These are phyloP conservation scores for Psittacula derbiana DNA, from an alignment of 2,797 vertebrate species.

Conservation along the genomic window DNA sequence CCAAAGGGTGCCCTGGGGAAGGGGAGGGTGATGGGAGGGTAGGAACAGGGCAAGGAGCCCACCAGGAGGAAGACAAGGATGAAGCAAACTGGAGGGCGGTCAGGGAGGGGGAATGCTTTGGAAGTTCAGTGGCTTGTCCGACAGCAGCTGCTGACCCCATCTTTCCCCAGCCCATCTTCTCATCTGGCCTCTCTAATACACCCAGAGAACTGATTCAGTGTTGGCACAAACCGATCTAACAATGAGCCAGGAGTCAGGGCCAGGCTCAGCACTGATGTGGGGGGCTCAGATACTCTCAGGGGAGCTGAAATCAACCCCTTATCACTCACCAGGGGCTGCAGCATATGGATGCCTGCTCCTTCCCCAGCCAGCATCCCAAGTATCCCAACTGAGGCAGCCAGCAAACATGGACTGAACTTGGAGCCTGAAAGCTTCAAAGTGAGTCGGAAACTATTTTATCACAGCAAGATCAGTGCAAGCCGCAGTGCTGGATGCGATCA, in stretches of 20 bases:
- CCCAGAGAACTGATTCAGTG: neutral
- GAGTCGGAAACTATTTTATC: slow-evolving; percentile 69
- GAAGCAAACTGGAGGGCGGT: neutral
- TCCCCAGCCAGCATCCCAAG: slow-evolving; percentile 14
- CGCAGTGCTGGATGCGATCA: neutral
- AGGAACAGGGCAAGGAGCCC: neutral
- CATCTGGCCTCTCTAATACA: neutral
- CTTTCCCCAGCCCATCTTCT: neutral
- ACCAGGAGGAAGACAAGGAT: neutral
- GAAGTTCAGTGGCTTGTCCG: neutral
- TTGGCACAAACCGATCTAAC: neutral
- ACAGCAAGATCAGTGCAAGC: slow-evolving; percentile 33
- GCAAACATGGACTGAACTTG: neutral
- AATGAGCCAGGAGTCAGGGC: neutral
- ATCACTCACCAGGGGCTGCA: neutral
- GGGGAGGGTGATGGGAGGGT: neutral
- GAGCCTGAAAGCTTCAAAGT: slow-evolving; percentile 52
- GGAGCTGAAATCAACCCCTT: neutral
- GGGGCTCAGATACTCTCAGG: neutral
- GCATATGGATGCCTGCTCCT: neutral
- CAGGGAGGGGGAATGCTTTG: neutral
- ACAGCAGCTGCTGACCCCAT: neutral
- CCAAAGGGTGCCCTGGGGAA: neutral
- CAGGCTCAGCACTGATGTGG: neutral
- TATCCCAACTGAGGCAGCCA: slow-evolving; percentile 1